phyloP scores from a whole-genome alignment of 1,140 invertebrate genomes.

The Panagrolaimus sp. region DNA sequence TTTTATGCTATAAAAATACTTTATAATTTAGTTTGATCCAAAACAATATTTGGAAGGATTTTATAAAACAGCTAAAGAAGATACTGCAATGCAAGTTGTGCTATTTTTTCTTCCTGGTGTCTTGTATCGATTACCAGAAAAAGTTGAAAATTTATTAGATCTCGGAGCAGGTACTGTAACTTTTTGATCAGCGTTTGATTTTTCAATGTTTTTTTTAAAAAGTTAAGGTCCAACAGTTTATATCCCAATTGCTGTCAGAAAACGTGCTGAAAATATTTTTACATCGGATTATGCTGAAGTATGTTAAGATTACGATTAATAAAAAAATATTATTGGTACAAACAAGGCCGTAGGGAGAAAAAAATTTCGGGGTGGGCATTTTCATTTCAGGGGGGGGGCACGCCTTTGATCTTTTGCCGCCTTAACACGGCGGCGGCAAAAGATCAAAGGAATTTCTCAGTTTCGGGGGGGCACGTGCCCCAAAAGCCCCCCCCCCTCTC shows the following conservation, averaged over 20 bases:
- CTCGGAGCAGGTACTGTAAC: conserved; percentile 50
- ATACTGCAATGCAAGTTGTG: conserved; percentile 57
- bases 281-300: conserved; percentile 57
- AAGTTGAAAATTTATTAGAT: conserved; percentile 47
- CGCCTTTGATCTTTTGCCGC: too few species aligned
- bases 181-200: too few species aligned
- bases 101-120: conserved; percentile 59
- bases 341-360: too few species aligned
- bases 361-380: too few species aligned
- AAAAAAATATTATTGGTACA: neutral
- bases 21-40: conserved; percentile 45
- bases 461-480: too few species aligned
- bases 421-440: too few species aligned
- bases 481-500: too few species aligned
- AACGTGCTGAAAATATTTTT: conserved; percentile 47
- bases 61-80: conserved; percentile 48
- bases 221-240: conserved; percentile 54
- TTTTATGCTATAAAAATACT: conserved; percentile 2
- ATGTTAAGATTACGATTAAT: neutral
- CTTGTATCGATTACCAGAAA: conserved; percentile 50
- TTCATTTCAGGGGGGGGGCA: too few species aligned
- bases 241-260: conserved; percentile 50
- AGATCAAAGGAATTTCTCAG: too few species aligned
- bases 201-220: neutral
- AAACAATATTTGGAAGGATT: conserved; percentile 47